Base-by-base conservation (phyloP, 2,888 invertebrate species). In the Sphaeridia pumilis region DNA sequence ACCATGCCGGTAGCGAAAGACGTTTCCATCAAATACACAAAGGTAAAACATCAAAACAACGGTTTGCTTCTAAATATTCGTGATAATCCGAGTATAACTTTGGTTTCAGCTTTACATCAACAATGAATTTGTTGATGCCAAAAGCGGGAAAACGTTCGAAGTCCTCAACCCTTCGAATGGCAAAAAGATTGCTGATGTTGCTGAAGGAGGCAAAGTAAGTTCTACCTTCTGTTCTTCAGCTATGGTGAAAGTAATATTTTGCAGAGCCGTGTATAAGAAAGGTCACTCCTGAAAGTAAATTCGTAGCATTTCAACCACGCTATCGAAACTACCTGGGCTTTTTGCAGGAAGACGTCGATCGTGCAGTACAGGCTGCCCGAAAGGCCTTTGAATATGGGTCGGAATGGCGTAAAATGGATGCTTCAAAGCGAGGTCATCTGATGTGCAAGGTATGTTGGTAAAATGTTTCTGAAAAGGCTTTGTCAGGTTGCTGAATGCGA, bases 171-270 rank as follows among this genome's bases (percentile, higher is more conserved):
- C 94, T 46, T 75, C 82, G 22, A 86, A 80, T 65, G 87, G 81
- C 57, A 73, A 80, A 65, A 79, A 80, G 63, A 86, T 93, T 65
- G 71, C 73, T 12, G 76, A 86, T 66, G 80, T 93, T 45, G 78
- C 87, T 49, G 90, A 89, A 74, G 93, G 81, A 53, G 85, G 84
- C 69, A 84, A 86, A 78, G 87, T 84, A n/a, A n/a, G n/a, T n/a
- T n/a, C n/a, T n/a, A n/a, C n/a, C n/a, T n/a, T n/a, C n/a, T n/a
- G n/a, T n/a, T n/a, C n/a, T n/a, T n/a, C n/a, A n/a, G n/a, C n/a
- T n/a, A n/a, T n/a, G n/a, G n/a, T n/a, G n/a, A n/a, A n/a, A n/a
- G n/a, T n/a, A n/a, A n/a, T n/a, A n/a, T n/a, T n/a, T n/a, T n/a
- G n/a, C n/a, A n/a, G n/a, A n/a, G n/a, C n/a, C n/a, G n/a, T n/a